Evolutionary conservation across 2,888 invertebrate genomes (phyloP).

Genomic region (Philaethria dido): DNA sequence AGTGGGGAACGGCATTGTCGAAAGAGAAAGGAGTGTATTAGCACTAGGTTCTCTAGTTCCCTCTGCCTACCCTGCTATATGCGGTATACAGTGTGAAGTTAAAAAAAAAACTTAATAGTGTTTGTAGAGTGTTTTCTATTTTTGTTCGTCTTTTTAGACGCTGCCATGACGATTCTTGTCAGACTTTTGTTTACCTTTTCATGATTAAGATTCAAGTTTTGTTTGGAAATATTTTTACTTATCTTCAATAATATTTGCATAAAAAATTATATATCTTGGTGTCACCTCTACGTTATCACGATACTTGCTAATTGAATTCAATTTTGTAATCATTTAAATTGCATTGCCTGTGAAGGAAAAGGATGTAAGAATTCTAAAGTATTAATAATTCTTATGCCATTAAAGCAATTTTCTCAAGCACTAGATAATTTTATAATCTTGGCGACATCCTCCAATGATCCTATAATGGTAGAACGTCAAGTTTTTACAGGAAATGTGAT

Average conservation of each 20-base stretch:
- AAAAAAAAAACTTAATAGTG: no score
- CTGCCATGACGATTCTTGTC: no score
- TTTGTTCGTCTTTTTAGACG: no score
- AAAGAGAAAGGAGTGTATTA: no score
- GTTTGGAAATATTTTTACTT: no score
- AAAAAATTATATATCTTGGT: background rate
- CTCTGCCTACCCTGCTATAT: no score
- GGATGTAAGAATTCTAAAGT: conserved; percentile 11
- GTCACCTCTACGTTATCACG: background rate
- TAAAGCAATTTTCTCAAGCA: conserved; percentile 21
- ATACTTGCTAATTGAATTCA: conserved; percentile 16
- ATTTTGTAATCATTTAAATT: conserved; percentile 12
- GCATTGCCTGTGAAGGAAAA: conserved; percentile 10
- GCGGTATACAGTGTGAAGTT: no score
- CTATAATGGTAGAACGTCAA: background rate
- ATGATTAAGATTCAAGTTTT: no score
- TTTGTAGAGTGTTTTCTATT: no score
- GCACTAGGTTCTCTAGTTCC: no score
- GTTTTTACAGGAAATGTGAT: conserved; percentile 9
- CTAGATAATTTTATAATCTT: conserved; percentile 29
- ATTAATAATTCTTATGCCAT: conserved; percentile 15
- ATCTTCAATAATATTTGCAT: conserved; percentile 16
- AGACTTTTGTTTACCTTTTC: no score
- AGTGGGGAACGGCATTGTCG: no score
- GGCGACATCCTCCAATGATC: conserved; percentile 4